Evolutionary conservation across 2,797 vertebrate species (phyloP), one percentile per base, ranked within the genome.

Genomic region (Chaenodraco wilsoni): DNA sequence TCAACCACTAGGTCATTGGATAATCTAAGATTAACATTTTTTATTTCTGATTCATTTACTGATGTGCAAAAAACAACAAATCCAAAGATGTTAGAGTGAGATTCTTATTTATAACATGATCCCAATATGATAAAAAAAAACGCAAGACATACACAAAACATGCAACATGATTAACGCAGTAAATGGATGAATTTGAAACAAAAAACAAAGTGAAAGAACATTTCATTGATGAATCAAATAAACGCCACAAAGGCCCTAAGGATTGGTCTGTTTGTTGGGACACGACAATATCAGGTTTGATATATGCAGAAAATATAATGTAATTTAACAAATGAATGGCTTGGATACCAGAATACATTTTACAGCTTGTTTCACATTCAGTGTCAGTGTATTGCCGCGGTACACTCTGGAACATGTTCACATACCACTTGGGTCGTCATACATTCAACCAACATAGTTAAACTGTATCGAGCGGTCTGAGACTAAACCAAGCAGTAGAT

Each of bases 301-400:
- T 12, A 27, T 21, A 4, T 49, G 50, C 52, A 7, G 62, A 13
- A 17, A 41, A 41, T 21, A 61, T 55, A 50, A 45, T 58, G 16
- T 23, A 63, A 9, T 10, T 56, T 37, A 21, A 65, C 23, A 72
- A 78, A 77, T 83, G 50, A 76, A 60, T 33, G 27, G 40, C 58
- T 65, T 69, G 61, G 16, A 50, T 19, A 64, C 63, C 62, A 74
- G 41, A 78, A 69, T 73, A 69, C 43, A 63, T 78, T 86, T 89
- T 79, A 87, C 70, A 82, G 74, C 71, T 78, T 70, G 51, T 79
- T 82, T 70, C 56, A 9, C 78, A 69, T 76, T 46, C 43, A 43
- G 63, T 21, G 50, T 23, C 60, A 37, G 55, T 50, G 43, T 41
- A 5, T 65, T 13, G 41, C 59, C 67, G 56, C 9, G 46, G 78